Evolutionary conservation across 2,113 vertebrate genomes (phyloP), one percentile per base, ranked within the genome.

Genomic region (Notothenia rossii): DNA sequence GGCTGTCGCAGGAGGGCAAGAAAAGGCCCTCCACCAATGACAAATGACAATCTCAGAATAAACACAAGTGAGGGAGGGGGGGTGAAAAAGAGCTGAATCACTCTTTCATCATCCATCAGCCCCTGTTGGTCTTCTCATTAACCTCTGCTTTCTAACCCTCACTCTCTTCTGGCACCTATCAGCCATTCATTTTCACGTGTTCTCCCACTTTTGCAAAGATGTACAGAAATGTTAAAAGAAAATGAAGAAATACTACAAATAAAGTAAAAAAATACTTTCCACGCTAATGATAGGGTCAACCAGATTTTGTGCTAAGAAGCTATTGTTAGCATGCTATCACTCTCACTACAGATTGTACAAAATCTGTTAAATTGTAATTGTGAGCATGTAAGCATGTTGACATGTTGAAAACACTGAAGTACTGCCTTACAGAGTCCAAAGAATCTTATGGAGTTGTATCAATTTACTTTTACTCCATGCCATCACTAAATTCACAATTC

Each of bases 11-110:
- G 79, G 79, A 84, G 72, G 76, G 83, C 81, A 89, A 87, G 87
- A 92, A 91, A 91, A 79, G 86, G 81, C 86, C 71, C 65, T 83
- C 88, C 75, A 79, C 87, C 86, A 85, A 80, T 92, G 91, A 92
- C 88, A 92, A 89, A 93, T 91, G 91, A 91, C 87, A 72, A 88
- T 79, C 88, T 91, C 88, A 85, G 91, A 93, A 94, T 94, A 93
- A 91, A 91, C 87, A 86, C 60, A 43, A 75, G 85, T 33, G 74
- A 75, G 86, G 81, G 73, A 48, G 81, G 76, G 86, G 82, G 63
- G 48, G 45, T 70, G 66, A 71, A 74, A 88, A 74, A 84, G 83
- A 82, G 87, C 88, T 86, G 90, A 89, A 86, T 91, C 89, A 87
- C 87, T 91, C 88, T 88, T 89, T 92, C 88, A 89, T 88, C 88